phyloP scores from a whole-genome alignment of 2,888 invertebrate species.

The Sthenelais limicola region DNA sequence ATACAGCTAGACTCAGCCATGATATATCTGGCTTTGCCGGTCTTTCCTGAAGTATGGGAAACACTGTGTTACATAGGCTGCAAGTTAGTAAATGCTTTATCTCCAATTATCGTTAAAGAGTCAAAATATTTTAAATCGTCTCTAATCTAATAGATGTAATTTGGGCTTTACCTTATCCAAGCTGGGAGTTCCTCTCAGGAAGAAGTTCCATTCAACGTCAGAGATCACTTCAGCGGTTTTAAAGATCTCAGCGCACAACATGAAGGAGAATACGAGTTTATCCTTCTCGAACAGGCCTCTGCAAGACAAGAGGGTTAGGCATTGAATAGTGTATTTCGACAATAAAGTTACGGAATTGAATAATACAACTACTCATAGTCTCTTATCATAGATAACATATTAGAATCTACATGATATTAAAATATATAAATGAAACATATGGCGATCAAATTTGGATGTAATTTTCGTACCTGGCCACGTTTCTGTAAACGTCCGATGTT shows the following conservation, averaged over 20 bases:
- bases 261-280: conserved; percentile 75
- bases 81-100: not conserved
- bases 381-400: too few species aligned
- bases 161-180: conserved; percentile 58
- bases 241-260: conserved; percentile 84
- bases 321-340: too few species aligned
- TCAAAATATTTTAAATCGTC: not conserved
- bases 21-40: conserved; percentile 76
- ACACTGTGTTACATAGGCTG: not conserved
- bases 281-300: conserved; percentile 73
- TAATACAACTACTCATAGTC: too few species aligned
- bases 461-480: conserved; percentile 69
- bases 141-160: not conserved
- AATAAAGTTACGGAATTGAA: not conserved
- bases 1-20: conserved; percentile 79
- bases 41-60: conserved; percentile 55
- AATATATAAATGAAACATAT: too few species aligned
- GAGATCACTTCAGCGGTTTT: conserved; percentile 78
- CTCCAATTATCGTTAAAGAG: not conserved
- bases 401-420: too few species aligned
- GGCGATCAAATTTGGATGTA: not conserved
- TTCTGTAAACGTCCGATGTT: conserved; percentile 70
- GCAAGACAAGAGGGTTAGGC: conserved; percentile 43
- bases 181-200: conserved; percentile 80
- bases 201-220: conserved; percentile 82